Conservation (phyloP, 2,113 vertebrate genomes). For the Albula goreensis region DNA sequence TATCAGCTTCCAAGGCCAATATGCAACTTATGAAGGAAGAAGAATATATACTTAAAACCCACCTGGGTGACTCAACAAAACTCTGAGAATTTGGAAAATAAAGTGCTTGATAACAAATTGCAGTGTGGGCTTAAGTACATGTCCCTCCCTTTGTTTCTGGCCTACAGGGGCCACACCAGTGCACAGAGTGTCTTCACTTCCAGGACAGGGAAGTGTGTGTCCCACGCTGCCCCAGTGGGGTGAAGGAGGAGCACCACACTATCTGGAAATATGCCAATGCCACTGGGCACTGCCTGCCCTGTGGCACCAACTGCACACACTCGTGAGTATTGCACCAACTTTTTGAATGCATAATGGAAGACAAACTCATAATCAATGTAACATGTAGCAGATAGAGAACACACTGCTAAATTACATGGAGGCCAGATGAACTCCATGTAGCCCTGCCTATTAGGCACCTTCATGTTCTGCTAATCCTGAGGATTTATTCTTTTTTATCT, state of each 20-base stretch:
- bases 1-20: too few species aligned
- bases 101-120: too few species aligned
- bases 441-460: neutral
- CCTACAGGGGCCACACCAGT: constrained; percentile 79
- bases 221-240: constrained; percentile 85
- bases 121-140: too few species aligned
- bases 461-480: neutral
- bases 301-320: constrained; percentile 88
- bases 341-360: neutral
- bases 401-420: too few species aligned
- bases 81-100: too few species aligned
- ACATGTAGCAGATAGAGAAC: too few species aligned
- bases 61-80: too few species aligned
- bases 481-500: neutral
- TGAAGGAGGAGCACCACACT: constrained; percentile 83
- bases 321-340: constrained; percentile 72
- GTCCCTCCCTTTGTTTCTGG: neutral
- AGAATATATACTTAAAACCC: too few species aligned
- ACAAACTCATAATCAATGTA: too few species aligned
- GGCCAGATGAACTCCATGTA: too few species aligned
- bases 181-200: constrained; percentile 78
- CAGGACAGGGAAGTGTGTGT: constrained; percentile 83
- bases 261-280: constrained; percentile 90
- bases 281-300: constrained; percentile 78
- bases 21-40: too few species aligned